Evolutionary conservation across 2,113 vertebrate genomes (phyloP).

Genomic region (Dicentrarchus labrax): DNA sequence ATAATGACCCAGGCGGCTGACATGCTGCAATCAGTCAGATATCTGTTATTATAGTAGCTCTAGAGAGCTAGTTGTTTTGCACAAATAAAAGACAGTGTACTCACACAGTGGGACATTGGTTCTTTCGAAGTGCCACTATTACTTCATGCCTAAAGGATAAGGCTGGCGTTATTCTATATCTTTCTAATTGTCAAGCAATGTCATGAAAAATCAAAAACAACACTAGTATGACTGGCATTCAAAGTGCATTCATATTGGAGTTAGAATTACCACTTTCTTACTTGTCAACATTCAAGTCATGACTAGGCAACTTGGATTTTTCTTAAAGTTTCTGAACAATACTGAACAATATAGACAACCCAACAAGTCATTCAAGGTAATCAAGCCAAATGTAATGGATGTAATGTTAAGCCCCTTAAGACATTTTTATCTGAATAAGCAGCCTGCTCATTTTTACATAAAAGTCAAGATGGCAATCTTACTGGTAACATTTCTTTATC

Average conservation of each 20-base stretch:
- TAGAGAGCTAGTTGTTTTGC: constrained; percentile 3
- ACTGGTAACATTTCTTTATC: not conserved
- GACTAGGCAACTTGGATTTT: not conserved
- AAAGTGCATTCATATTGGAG: too few relatives aligned
- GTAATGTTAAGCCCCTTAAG: not conserved
- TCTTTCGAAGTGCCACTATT: not conserved
- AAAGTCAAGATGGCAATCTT: not conserved
- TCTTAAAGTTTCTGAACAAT: not conserved
- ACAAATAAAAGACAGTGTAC: not conserved
- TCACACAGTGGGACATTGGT: not conserved
- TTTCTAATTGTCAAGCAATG: constrained; percentile 14
- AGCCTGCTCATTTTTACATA: not conserved
- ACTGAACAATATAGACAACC: not conserved
- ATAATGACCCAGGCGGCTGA: constrained; percentile 12
- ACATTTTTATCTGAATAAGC: not conserved
- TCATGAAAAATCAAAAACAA: constrained; percentile 8
- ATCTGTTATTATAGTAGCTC: constrained; percentile 24
- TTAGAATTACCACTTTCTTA: not conserved
- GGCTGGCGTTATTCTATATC: not conserved
- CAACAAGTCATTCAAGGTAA: not conserved
- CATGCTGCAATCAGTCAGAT: constrained; percentile 9
- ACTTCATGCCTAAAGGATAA: not conserved
- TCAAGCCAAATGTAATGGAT: not conserved
- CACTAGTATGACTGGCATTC: too few relatives aligned
- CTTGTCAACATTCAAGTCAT: not conserved